Base-by-base conservation (phyloP, 2,797 vertebrate genomes). In the Fratercula arctica region DNA sequence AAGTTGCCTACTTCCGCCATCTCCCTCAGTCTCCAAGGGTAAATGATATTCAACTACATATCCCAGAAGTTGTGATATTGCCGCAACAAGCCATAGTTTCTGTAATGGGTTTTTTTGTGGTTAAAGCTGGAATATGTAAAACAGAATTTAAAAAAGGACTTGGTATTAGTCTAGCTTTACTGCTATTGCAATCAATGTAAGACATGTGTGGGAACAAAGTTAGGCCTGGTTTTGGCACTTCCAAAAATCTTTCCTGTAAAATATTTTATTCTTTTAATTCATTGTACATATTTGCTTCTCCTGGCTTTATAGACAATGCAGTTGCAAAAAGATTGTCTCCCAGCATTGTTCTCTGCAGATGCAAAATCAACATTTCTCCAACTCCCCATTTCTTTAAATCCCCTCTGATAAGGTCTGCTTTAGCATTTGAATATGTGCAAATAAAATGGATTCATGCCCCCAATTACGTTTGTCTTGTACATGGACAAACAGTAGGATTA, bases 381-480 rank as follows among this genome's bases (percentile, higher is more conserved):
- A 35, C 53, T 68, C 35, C 15, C 11, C 16, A 57, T 72, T 91
- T 87, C 88, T 85, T 72, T n/a, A 84, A 92, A 67, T 85, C 61
- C 16, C 14, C 35, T 72, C 46, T 73, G 73, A 60, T 88, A 82
- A 80, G 75, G 48, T 87, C 87, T 83, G 19, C 43, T 92, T 83
- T 75, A 83, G 57, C 46, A 73, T 95, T 87, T 92, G 78, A 88
- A 67, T 89, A 48, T 88, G 79, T 79, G 69, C 79, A 93, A 91
- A 97, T 93, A 86, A 84, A 78, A 73, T 69, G 60, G n/a, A 87
- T 94, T 92, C 60, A 12, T 94, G 92, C 46, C 90, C 87, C 29
- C 61, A 91, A 35, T 95, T 95, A 81, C n/a, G 67, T 87, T 92
- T 81, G 25, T 79, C 57, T 75, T 73, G 29, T 60, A 76, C 16